These are phyloP conservation scores for Neodiprion virginianus DNA, from an alignment of 1,140 invertebrate species.

Conservation along the genomic window DNA sequence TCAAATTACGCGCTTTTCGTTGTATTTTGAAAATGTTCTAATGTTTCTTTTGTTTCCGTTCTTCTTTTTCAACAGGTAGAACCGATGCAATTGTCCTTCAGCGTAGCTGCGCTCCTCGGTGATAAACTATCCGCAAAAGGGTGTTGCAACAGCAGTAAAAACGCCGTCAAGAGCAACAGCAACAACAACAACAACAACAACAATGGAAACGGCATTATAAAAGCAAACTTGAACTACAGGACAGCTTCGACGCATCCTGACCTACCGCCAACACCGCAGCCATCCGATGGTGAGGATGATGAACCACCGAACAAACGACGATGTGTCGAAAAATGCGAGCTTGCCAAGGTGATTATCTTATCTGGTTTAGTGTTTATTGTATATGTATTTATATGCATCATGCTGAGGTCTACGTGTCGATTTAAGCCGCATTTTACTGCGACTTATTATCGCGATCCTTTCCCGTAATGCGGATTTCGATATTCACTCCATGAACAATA, in stretches of 20 bases:
- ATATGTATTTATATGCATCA: too few species aligned
- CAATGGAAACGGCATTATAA: constrained; percentile 29
- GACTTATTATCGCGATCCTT: too few species aligned
- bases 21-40: background rate
- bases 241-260: constrained; percentile 32
- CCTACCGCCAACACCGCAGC: constrained; percentile 61
- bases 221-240: constrained; percentile 38
- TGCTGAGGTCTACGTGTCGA: too few species aligned
- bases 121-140: constrained; percentile 41
- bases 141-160: background rate
- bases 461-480: too few species aligned
- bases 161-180: constrained; percentile 15
- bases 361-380: too few species aligned
- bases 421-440: too few species aligned
- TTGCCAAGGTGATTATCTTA: constrained; percentile 51
- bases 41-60: constrained; percentile 14
- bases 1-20: background rate
- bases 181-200: background rate
- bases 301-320: constrained; percentile 51
- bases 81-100: constrained; percentile 53
- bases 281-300: constrained; percentile 63
- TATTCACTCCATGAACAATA: too few species aligned
- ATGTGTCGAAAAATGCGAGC: constrained; percentile 43
- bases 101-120: constrained; percentile 53
- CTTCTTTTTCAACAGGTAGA: constrained; percentile 46